Percentiles rank a stretch among this genome's conserved stretches.
Evolutionary conservation across 2,797 vertebrate genomes (phyloP).

Genomic region (Cephalopachus bancanus): DNA sequence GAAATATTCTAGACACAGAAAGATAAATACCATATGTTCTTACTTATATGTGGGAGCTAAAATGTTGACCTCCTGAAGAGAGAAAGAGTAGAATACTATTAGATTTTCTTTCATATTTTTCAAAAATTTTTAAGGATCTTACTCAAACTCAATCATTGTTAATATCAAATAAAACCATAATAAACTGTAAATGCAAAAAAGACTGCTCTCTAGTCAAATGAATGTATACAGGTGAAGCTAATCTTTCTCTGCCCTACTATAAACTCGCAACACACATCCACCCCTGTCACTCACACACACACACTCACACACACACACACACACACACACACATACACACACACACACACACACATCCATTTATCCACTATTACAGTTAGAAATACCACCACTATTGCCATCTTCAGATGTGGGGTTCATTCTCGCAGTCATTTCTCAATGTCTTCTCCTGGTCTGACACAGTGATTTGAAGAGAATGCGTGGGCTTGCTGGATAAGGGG

Average conservation of each 20-base stretch:
- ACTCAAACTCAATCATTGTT: not conserved
- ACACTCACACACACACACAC: not conserved
- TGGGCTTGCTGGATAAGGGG: rapidly evolving
- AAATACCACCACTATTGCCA: not conserved
- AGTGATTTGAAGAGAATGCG: not conserved
- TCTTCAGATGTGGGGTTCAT: not conserved
- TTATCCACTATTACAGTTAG: not conserved
- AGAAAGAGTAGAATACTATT: not conserved
- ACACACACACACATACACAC: not conserved
- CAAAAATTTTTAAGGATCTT: not conserved
- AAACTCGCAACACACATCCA: not conserved
- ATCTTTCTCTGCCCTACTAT: not conserved
- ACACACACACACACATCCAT: not conserved
- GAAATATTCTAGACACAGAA: not conserved
- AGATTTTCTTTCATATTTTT: not conserved
- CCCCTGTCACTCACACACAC: too few relatives aligned
- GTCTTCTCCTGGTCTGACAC: not conserved
- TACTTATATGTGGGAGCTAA: not conserved
- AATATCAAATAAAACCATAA: not conserved
- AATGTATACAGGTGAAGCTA: not conserved
- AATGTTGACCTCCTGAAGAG: not conserved
- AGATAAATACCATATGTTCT: not conserved
- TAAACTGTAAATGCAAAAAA: not conserved
- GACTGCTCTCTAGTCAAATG: not conserved
- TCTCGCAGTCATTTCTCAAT: not conserved